phyloP scores from a whole-genome alignment of 2,113 vertebrate species.

The Talpa occidentalis region DNA sequence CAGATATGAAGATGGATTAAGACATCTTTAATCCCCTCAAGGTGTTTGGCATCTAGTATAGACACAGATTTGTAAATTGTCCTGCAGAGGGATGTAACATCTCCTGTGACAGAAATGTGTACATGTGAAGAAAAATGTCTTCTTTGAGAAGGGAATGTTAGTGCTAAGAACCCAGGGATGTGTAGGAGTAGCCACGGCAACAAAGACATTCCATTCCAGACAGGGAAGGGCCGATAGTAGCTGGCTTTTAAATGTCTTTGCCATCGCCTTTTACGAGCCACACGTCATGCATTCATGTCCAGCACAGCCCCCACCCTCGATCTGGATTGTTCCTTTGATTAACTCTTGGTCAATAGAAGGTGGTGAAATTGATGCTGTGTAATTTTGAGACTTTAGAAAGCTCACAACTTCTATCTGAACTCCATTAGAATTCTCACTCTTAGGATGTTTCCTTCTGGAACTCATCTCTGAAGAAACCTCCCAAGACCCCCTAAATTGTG shows the following conservation, averaged over 20 bases:
- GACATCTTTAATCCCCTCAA: constrained; percentile 43
- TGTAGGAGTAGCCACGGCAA: not conserved
- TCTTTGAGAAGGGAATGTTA: not conserved
- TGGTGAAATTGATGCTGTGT: not conserved
- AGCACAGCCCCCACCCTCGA: not conserved
- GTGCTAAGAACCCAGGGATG: not conserved
- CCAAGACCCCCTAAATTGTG: rapidly evolving
- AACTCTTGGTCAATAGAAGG: not conserved
- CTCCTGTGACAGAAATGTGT: not conserved
- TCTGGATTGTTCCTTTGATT: not conserved
- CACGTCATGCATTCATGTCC: rapidly evolving
- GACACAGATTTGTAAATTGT: constrained; percentile 30
- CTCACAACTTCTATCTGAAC: not conserved
- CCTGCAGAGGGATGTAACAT: not conserved
- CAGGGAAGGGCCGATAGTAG: not conserved
- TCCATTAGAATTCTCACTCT: not conserved
- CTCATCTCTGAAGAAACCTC: not conserved
- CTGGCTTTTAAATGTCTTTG: not conserved
- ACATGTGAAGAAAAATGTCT: not conserved
- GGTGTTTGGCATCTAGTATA: not conserved
- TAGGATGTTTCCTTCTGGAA: not conserved
- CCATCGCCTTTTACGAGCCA: too few species aligned
- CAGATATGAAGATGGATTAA: constrained; percentile 46
- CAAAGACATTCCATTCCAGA: not conserved
- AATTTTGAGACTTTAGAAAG: not conserved